These are phyloP conservation scores for Cheiracanthium punctorium DNA, from an alignment of 2,888 invertebrate species.

Conservation along the genomic window DNA sequence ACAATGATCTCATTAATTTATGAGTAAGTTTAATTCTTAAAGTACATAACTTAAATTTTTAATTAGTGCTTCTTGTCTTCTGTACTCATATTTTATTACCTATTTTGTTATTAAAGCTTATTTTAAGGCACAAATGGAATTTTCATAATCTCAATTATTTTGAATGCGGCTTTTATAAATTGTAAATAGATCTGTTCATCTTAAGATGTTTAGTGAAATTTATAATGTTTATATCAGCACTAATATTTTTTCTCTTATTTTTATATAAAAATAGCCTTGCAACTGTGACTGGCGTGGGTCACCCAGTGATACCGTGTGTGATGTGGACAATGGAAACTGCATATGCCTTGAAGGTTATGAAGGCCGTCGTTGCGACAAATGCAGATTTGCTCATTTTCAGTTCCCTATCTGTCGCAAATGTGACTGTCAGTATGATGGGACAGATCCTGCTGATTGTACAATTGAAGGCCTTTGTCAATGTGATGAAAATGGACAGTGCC, in stretches of 20 bases:
- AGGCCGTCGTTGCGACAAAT: slow-evolving; percentile 85
- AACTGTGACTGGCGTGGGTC: slow-evolving; percentile 85
- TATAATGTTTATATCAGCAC: no score
- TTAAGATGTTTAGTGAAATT: not conserved
- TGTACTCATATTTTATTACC: no score
- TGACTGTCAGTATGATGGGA: slow-evolving; percentile 87
- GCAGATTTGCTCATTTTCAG: slow-evolving; percentile 90
- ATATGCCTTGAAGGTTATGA: slow-evolving; percentile 76
- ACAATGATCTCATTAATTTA: no score
- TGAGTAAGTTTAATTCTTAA: no score
- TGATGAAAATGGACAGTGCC: slow-evolving; percentile 86
- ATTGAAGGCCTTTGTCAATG: slow-evolving; percentile 81
- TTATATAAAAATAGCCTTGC: slow-evolving; percentile 82
- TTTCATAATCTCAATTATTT: no score
- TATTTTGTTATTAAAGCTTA: no score
- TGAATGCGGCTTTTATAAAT: no score
- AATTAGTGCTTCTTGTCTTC: no score
- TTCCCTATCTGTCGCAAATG: slow-evolving; percentile 92
- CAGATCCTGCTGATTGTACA: slow-evolving; percentile 78
- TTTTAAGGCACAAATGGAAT: no score
- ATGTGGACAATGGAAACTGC: slow-evolving; percentile 84
- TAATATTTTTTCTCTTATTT: no score
- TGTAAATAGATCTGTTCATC: not conserved
- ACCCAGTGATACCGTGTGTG: slow-evolving; percentile 81
- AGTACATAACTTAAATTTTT: no score